Evolutionary conservation across 2,797 vertebrate genomes (phyloP).

Genomic region (Gallinago stenura): DNA sequence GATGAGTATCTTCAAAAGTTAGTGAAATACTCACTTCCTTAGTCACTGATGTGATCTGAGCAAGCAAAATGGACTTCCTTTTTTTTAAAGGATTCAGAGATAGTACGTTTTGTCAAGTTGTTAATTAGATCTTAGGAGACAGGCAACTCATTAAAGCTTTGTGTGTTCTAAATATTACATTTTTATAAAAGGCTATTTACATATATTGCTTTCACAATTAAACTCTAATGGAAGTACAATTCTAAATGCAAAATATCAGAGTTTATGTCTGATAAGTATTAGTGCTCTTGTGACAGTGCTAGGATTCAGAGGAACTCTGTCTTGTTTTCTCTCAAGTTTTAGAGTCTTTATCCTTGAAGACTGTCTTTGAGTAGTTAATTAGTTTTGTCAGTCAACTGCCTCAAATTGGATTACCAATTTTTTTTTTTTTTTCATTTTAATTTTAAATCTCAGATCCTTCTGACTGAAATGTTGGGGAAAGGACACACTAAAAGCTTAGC

Average conservation of each 20-base stretch:
- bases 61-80: neutral
- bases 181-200: neutral
- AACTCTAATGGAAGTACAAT: neutral
- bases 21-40: neutral
- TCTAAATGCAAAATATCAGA: neutral
- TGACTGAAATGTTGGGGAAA: neutral
- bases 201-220: neutral
- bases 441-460: conserved; percentile 44
- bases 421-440: neutral
- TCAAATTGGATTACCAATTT: conserved; percentile 17
- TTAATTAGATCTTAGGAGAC: conserved; percentile 23
- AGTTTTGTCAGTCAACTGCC: conserved; percentile 44
- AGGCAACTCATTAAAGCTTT: neutral
- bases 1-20: neutral
- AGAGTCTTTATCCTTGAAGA: conserved; percentile 17
- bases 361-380: conserved; percentile 21
- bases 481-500: neutral
- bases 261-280: neutral
- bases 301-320: neutral
- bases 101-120: neutral
- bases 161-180: neutral
- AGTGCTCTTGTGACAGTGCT: neutral
- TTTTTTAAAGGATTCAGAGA: neutral
- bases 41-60: neutral
- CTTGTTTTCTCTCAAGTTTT: neutral